Evolutionary conservation across 2,888 invertebrate species (phyloP).

Genomic region (Archaeoteleia sp.): DNA sequence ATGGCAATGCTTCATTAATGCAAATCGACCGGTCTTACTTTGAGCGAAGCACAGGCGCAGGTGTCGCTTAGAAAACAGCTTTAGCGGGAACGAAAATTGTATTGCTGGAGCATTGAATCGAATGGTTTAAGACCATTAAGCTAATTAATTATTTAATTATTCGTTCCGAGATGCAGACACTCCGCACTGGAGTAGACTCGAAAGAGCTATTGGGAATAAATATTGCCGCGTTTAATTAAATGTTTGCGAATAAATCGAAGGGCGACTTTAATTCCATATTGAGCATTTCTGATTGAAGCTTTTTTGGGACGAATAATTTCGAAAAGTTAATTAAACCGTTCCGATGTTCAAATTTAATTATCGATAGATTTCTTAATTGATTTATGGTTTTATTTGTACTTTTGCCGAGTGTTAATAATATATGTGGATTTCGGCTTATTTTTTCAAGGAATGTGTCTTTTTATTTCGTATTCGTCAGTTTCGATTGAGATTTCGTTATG

Average conservation of each 20-base stretch:
- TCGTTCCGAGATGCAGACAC: conserved; percentile 31
- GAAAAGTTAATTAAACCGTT: no score
- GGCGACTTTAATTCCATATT: conserved; percentile 16
- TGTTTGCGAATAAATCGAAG: conserved; percentile 25
- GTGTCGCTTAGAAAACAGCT: conserved; percentile 28
- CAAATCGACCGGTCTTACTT: conserved; percentile 37
- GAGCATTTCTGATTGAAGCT: no score
- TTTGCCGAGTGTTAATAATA: no score
- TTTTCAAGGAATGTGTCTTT: no score
- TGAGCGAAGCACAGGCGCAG: conserved; percentile 42
- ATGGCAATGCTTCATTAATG: conserved; percentile 37
- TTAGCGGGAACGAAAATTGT: conserved; percentile 27
- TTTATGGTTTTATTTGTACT: no score
- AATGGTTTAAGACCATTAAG: conserved; percentile 44
- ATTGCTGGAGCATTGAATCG: conserved; percentile 23
- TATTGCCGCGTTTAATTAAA: conserved; percentile 14
- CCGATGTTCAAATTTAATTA: no score
- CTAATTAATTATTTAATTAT: conserved; percentile 49
- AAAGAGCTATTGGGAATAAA: conserved; percentile 38
- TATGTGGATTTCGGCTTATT: no score
- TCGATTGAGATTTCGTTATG: no score
- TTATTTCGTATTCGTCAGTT: no score
- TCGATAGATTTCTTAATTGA: no score
- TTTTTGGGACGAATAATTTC: no score
- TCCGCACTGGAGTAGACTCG: conserved; percentile 32